Evolutionary conservation across 92 coral and sea anemone species (phyloP).

Genomic region (Phenganax stokvisi): DNA sequence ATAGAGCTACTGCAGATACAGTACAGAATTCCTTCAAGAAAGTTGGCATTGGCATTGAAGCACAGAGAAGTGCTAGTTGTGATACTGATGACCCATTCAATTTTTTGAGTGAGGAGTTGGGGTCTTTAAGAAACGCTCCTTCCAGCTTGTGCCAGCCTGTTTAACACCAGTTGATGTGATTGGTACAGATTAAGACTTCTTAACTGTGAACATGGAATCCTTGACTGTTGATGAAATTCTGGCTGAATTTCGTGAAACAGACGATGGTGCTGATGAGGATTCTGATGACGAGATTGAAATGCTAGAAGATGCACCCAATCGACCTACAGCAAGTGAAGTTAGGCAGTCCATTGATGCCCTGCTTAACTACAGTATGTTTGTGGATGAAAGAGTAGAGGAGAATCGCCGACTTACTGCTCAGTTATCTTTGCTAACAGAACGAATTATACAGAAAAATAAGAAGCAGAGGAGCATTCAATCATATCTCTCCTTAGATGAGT

Average conservation of each 20-base stretch:
- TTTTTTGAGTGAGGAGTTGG: too few relatives aligned
- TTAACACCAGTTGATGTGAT: background rate
- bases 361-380: slow-evolving; percentile 40
- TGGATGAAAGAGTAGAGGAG: slow-evolving; percentile 42
- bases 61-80: slow-evolving; percentile 40
- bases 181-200: slow-evolving; percentile 28
- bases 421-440: slow-evolving; percentile 31
- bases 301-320: slow-evolving; percentile 39
- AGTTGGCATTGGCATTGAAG: slow-evolving; percentile 42
- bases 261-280: slow-evolving; percentile 4
- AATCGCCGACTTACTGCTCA: slow-evolving; percentile 45
- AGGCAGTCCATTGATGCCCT: slow-evolving; percentile 43
- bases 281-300: slow-evolving; percentile 19
- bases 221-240: slow-evolving; percentile 41
- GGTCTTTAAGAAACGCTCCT: too few relatives aligned
- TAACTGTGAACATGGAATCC: slow-evolving; percentile 21
- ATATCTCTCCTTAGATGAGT: too few relatives aligned
- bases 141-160: background rate
- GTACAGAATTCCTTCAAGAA: slow-evolving; percentile 45
- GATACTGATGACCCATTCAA: slow-evolving; percentile 33
- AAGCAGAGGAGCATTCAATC: background rate
- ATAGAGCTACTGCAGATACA: slow-evolving; percentile 50
- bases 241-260: slow-evolving; percentile 38
- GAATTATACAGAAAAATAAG: slow-evolving; percentile 28
- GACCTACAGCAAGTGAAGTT: slow-evolving; percentile 32